These are phyloP conservation scores for Trachymyrmex septentrionalis DNA, from an alignment of 1,140 invertebrate genomes.

Conservation along the genomic window DNA sequence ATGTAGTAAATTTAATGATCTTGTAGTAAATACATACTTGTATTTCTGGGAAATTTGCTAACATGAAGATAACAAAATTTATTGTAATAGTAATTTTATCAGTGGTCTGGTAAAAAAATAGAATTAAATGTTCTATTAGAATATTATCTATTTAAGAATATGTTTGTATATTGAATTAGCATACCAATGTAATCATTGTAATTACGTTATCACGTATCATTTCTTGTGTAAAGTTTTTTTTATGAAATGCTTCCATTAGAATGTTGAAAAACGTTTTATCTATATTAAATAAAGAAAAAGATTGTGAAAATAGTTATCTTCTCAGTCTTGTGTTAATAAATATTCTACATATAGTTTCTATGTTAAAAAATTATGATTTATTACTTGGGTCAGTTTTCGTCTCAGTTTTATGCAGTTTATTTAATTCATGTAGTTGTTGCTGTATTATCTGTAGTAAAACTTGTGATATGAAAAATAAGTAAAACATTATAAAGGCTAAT, in stretches of 20 bases:
- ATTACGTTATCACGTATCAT: not conserved
- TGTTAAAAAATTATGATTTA: not conserved
- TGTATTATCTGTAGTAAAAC: not conserved
- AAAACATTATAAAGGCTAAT: conserved; percentile 50
- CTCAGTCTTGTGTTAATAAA: not conserved
- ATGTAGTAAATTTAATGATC: not conserved
- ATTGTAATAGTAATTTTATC: conserved; percentile 91
- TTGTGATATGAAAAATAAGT: conserved; percentile 55
- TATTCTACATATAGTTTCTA: not conserved
- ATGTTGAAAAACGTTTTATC: not conserved
- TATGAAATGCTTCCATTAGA: not conserved
- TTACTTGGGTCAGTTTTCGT: not conserved
- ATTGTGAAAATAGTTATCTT: not conserved
- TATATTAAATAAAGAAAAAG: conserved; percentile 8
- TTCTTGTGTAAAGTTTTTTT: not conserved
- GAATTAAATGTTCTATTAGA: not conserved
- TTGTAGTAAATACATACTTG: conserved; percentile 82
- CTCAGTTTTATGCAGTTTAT: not conserved
- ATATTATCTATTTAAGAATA: not conserved
- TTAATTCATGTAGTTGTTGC: not conserved
- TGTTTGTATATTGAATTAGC: not conserved
- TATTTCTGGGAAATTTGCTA: conserved; percentile 88
- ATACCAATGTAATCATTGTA: not conserved
- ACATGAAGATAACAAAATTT: conserved; percentile 88
- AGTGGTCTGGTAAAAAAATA: conserved; percentile 87